phyloP scores from a whole-genome alignment of 92 coral and sea anemone genomes.

The Muricea muricata region DNA sequence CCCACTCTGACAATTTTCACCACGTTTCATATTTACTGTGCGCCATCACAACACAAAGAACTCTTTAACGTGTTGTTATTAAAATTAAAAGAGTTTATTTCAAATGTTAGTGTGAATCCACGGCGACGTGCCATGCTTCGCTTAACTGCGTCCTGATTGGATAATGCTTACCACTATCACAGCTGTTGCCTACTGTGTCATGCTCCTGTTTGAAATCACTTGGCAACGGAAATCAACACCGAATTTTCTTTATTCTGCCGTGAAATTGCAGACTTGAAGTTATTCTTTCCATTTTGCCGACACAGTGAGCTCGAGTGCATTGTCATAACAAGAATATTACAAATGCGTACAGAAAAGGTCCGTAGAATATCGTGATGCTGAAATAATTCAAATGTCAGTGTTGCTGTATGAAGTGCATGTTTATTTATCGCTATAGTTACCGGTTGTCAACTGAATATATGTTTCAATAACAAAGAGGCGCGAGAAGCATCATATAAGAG shows the following conservation, averaged over 20 bases:
- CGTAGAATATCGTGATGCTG: neutral
- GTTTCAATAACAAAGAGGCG: slow-evolving; percentile 33
- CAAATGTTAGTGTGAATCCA: slow-evolving; percentile 12
- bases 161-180: neutral
- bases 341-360: neutral
- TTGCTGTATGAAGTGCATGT: slow-evolving; percentile 7
- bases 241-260: neutral
- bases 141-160: slow-evolving; percentile 13
- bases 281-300: too few species aligned
- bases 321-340: neutral
- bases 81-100: neutral
- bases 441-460: slow-evolving; percentile 17
- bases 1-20: neutral
- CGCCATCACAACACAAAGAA: slow-evolving; percentile 8
- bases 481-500: neutral
- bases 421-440: slow-evolving; percentile 12
- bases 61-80: neutral
- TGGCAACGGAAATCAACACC: slow-evolving; percentile 29
- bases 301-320: too few species aligned
- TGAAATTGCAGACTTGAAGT: slow-evolving; percentile 3
- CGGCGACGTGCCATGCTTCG: slow-evolving; percentile 9
- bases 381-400: neutral
- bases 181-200: slow-evolving; percentile 9
- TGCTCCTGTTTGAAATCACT: neutral
- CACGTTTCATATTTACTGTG: neutral